Base-by-base conservation (phyloP, 2,888 invertebrate species). In the Phortica magna region DNA sequence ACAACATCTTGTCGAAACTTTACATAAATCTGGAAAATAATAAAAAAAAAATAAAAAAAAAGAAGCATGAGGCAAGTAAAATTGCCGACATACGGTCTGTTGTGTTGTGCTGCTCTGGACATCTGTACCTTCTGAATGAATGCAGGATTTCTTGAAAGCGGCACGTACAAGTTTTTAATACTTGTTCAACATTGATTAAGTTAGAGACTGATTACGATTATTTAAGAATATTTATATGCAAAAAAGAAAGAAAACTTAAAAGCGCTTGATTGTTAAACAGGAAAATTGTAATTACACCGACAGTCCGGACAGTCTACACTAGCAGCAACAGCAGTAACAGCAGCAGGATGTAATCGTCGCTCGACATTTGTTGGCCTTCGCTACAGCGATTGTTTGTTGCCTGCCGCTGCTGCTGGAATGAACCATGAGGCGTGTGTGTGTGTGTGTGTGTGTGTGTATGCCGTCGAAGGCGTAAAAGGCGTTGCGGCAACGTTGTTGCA, bases 211-310 rank as follows among this genome's bases (percentile, higher is more conserved):
- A 76, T 72, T 76, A 76, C 76, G 73, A 76, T 72, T 74, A 76
- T 76, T 76, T 76, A 76, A 67, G 65, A 76, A 74, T 74, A 67
- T 67, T 53, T 67, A 67, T 74, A 74, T 74, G 73, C 73, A 74
- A 74, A 73, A 53, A 41, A 22, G 14, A 43, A 73, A 31, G 22
- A 48, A 74, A 43, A 48, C 14, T 22, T 42, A 67, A 65, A 53
- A 48, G 53, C 55, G 41, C 55, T 65, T 67, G 67, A 73, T 73
- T 57, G 67, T n/a, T 41, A 64, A 64, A 77, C 76, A 74, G 76
- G 76, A 77, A 77, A 74, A 77, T 77, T 77, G 74, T 74, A 77
- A 77, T 77, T 77, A 77, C 55, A 67, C 68, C 76, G 76, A 65
- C 76, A 76, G 67, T 7, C 41, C 31, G 31, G 41, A 39, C 65